Evolutionary conservation across 2,113 vertebrate species (phyloP).

Genomic region (Osmerus eperlanus): DNA sequence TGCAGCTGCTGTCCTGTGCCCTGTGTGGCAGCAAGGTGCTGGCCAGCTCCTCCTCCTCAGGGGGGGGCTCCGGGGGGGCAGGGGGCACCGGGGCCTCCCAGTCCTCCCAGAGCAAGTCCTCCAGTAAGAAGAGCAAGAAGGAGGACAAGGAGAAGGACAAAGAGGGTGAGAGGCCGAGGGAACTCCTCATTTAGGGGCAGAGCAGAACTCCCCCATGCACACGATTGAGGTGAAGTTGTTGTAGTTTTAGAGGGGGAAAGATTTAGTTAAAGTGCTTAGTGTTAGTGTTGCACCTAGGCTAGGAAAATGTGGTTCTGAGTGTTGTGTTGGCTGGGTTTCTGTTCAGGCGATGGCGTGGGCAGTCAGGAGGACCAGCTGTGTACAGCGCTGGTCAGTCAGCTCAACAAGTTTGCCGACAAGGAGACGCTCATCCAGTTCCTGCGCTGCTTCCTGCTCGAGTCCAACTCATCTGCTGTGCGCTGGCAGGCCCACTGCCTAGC

Average conservation of each 20-base stretch:
- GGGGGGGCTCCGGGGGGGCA: slow-evolving; percentile 53
- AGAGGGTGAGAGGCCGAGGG: slow-evolving; percentile 76
- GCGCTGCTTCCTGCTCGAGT: slow-evolving; percentile 95
- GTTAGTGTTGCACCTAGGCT: background rate
- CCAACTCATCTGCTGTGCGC: slow-evolving; percentile 93
- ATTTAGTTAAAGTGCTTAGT: background rate
- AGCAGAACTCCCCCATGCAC: no score
- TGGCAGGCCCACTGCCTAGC: slow-evolving; percentile 98
- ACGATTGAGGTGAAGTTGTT: background rate
- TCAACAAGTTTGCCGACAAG: slow-evolving; percentile 97
- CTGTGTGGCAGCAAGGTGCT: slow-evolving; percentile 96
- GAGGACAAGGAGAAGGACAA: slow-evolving; percentile 96
- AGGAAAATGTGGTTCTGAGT: background rate
- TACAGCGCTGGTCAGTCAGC: slow-evolving; percentile 92
- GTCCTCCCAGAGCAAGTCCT: slow-evolving; percentile 87
- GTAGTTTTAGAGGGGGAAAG: background rate
- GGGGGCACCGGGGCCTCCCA: slow-evolving; percentile 78
- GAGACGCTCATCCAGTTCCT: slow-evolving; percentile 97
- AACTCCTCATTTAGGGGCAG: background rate
- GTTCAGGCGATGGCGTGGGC: slow-evolving; percentile 82
- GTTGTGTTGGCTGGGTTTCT: background rate
- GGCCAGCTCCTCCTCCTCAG: slow-evolving; percentile 72
- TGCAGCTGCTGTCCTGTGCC: slow-evolving; percentile 94
- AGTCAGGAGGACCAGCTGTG: slow-evolving; percentile 97
- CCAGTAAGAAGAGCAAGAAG: slow-evolving; percentile 96